These are phyloP conservation scores for Dipus sagitta DNA, from an alignment of 2,797 vertebrate species.

Conservation along the genomic window DNA sequence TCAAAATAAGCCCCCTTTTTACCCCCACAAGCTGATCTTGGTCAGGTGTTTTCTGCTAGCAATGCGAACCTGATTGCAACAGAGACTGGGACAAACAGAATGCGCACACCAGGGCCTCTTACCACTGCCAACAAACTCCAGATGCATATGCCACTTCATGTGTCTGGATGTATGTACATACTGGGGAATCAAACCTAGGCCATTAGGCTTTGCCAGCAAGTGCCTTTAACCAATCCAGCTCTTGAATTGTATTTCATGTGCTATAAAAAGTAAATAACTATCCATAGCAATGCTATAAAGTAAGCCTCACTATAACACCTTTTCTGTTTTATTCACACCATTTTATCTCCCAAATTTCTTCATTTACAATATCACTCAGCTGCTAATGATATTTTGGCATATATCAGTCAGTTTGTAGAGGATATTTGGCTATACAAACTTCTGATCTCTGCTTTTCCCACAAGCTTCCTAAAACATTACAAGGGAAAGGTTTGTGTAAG, in stretches of 20 bases:
- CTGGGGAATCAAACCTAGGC: no score
- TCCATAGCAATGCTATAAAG: constrained; percentile 9
- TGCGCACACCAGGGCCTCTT: no score
- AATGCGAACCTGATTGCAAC: no score
- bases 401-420: constrained; percentile 10
- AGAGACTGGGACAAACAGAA: no score
- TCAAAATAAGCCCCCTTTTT: no score
- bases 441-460: constrained; percentile 27
- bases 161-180: no score
- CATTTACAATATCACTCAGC: background rate
- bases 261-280: constrained; percentile 55
- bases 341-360: constrained; percentile 41
- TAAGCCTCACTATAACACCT: background rate
- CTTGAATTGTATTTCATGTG: background rate
- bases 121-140: no score
- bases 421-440: constrained; percentile 3
- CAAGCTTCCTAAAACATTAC: background rate
- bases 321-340: background rate
- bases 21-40: no score
- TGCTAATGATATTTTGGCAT: constrained; percentile 21
- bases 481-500: constrained; percentile 18
- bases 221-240: no score
- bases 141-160: no score
- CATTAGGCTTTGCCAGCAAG: no score
- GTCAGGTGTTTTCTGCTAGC: no score